Evolutionary conservation across 2,797 vertebrate species (phyloP).

Genomic region (Loriculus beryllinus): DNA sequence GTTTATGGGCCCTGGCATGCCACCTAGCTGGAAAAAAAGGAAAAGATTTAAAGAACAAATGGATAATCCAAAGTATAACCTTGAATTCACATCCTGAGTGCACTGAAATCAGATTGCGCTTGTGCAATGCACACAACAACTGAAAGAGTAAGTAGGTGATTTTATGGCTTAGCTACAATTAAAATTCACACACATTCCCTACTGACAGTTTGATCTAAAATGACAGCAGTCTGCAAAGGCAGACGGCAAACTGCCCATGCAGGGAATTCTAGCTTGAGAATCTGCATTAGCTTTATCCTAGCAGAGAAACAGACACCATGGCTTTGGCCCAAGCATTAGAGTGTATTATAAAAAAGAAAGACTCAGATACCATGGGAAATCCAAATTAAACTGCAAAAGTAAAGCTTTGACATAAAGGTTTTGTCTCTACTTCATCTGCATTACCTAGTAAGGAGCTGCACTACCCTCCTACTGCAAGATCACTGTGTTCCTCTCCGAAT

Average conservation of each 20-base stretch:
- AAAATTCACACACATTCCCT: neutral
- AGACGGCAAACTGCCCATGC: neutral
- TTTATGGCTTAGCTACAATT: neutral
- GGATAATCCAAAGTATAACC: neutral
- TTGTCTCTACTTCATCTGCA: neutral
- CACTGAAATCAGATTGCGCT: neutral
- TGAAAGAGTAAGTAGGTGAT: neutral
- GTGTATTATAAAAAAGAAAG: neutral
- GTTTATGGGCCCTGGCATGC: neutral
- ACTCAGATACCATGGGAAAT: neutral
- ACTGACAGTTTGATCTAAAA: neutral
- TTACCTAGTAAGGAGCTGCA: neutral
- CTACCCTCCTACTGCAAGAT: neutral
- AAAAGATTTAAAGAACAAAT: neutral
- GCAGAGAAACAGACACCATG: fast-evolving
- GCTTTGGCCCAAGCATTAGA: neutral
- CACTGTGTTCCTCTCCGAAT: neutral
- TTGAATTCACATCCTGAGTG: neutral
- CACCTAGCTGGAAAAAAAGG: neutral
- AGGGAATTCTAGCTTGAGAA: neutral
- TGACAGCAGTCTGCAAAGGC: neutral
- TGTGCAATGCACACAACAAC: fast-evolving
- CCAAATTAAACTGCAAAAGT: neutral
- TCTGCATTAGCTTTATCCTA: neutral
- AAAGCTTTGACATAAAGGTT: neutral